Evolutionary conservation across 2,888 invertebrate genomes (phyloP).

Genomic region (Hypomecis punctinalis): DNA sequence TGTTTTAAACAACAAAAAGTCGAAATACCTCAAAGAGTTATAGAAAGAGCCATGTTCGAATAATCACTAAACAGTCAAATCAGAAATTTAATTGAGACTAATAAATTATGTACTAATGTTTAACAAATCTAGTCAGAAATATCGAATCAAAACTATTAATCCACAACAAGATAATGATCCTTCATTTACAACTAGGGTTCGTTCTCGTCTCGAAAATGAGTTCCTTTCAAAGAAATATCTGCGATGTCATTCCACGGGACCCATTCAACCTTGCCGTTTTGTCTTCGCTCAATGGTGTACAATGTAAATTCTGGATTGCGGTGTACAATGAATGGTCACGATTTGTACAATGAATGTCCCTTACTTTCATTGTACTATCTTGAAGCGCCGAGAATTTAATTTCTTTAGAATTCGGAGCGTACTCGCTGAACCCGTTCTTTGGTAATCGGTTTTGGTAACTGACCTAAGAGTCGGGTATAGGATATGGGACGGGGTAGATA

Average conservation of each 20-base stretch:
- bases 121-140: not conserved
- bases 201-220: conserved; percentile 49
- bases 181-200: conserved; percentile 41
- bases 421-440: conserved; percentile 5
- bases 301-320: conserved; percentile 41
- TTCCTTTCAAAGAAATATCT: conserved; percentile 51
- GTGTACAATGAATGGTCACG: conserved; percentile 30
- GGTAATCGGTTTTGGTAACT: not conserved
- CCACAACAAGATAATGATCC: conserved; percentile 22
- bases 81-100: not conserved
- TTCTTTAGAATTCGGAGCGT: conserved; percentile 17
- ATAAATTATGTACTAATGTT: too few relatives aligned
- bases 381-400: conserved; percentile 24
- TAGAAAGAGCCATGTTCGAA: too few relatives aligned
- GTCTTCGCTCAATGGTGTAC: conserved; percentile 46
- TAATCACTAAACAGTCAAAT: too few relatives aligned
- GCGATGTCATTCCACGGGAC: conserved; percentile 50
- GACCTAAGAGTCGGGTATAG: too few relatives aligned
- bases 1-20: too few relatives aligned
- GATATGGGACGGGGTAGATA: too few relatives aligned
- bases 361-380: conserved; percentile 26
- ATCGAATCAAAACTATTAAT: not conserved
- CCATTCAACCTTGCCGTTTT: conserved; percentile 50
- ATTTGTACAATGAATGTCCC: conserved; percentile 29
- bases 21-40: too few relatives aligned